Evolutionary conservation across 2,113 vertebrate species (phyloP).

Genomic region (Condylura cristata): DNA sequence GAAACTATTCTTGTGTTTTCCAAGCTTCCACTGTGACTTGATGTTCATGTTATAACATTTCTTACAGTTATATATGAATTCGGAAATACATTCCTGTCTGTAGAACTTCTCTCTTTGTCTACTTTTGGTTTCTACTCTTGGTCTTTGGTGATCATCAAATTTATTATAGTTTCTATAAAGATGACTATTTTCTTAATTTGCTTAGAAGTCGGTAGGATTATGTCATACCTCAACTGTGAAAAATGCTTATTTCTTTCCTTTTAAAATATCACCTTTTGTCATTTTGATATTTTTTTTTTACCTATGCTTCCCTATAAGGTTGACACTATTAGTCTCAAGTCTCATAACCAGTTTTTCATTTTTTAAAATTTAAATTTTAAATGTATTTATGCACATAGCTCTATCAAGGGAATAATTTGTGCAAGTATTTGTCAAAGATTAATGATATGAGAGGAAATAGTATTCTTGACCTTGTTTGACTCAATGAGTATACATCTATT

Average conservation of each 20-base stretch:
- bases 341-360: not conserved
- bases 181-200: not conserved
- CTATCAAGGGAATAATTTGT: not conserved
- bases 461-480: constrained; percentile 27
- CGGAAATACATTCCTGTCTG: too few species aligned
- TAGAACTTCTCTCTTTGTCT: not conserved
- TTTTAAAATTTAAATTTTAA: not conserved
- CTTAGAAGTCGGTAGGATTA: not conserved
- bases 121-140: not conserved
- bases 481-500: constrained; percentile 39
- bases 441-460: constrained; percentile 51
- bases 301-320: not conserved
- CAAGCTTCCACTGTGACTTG: not conserved
- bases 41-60: too few species aligned
- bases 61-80: too few species aligned
- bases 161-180: not conserved
- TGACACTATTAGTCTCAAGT: not conserved
- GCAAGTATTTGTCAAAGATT: constrained; percentile 33
- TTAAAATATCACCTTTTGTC: not conserved
- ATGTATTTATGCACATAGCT: not conserved
- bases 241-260: not conserved
- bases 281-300: not conserved
- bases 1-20: not conserved
- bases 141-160: not conserved
- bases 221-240: not conserved